Conservation (phyloP, 2,797 vertebrate genomes). For the Pogonophryne albipinna region DNA sequence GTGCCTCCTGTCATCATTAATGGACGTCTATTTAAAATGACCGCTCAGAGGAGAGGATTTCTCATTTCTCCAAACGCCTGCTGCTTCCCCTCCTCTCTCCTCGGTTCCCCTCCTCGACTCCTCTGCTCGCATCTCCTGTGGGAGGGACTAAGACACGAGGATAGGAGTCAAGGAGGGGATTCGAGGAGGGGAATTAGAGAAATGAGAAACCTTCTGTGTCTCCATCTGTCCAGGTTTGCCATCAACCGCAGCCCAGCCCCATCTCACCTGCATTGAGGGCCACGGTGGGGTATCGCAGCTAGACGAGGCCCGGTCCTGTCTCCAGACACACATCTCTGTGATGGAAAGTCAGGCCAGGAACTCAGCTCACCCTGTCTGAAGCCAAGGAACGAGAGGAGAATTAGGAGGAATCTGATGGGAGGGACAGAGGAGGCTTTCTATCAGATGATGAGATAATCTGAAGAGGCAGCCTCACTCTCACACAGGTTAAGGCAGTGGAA, state of each 20-base stretch:
- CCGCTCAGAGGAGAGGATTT: no score
- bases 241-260: slow-evolving; percentile 14
- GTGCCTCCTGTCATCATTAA: no score
- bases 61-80: no score
- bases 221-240: slow-evolving; percentile 12
- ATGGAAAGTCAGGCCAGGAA: slow-evolving; percentile 68
- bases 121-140: no score
- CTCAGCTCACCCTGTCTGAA: slow-evolving; percentile 53
- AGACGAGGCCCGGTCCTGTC: slow-evolving; percentile 27
- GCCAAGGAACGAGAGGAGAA: slow-evolving; percentile 42
- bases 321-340: slow-evolving; percentile 50
- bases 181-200: no score
- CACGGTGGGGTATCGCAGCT: slow-evolving; percentile 19
- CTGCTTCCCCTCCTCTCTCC: no score
- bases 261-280: slow-evolving; percentile 29
- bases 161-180: no score
- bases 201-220: no score
- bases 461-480: slow-evolving; percentile 31
- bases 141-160: no score
- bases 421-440: slow-evolving; percentile 60
- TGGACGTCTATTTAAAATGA: no score
- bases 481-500: slow-evolving; percentile 45
- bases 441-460: slow-evolving; percentile 77
- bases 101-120: no score
- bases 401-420: slow-evolving; percentile 65